A percentile compares a stretch with the other conserved stretches of the same genome.
Conservation (phyloP, 2,888 invertebrate genomes). For the Andrena haemorrhoa region DNA sequence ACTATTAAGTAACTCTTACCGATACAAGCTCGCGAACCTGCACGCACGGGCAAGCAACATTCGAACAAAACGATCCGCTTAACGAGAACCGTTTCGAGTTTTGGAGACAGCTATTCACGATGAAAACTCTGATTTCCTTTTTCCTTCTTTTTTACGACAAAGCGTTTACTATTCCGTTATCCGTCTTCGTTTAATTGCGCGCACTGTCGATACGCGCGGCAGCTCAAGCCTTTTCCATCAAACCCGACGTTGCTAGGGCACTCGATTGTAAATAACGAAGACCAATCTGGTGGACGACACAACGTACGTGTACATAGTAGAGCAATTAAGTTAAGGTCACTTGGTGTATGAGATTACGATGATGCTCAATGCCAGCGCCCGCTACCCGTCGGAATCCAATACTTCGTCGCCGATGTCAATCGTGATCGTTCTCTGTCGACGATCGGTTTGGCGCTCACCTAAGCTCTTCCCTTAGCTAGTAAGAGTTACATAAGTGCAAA, state of each 20-base stretch:
- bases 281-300: conserved; percentile 1
- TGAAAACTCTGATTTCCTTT: background rate
- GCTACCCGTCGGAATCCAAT: background rate
- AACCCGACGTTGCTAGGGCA: conserved; percentile 32
- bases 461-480: conserved; percentile 13
- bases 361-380: conserved; percentile 62
- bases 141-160: background rate
- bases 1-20: conserved; percentile 25
- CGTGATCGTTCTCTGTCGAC: conserved; percentile 6
- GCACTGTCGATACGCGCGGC: background rate
- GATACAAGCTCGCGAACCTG: background rate
- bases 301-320: conserved; percentile 58
- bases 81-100: background rate
- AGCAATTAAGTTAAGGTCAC: conserved; percentile 49
- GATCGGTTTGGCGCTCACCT: conserved; percentile 3
- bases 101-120: background rate
- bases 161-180: background rate
- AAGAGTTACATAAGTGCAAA: conserved; percentile 16
- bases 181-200: conserved; percentile 10
- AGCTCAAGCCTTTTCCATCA: conserved; percentile 49
- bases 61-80: conserved; percentile 30
- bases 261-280: conserved; percentile 31
- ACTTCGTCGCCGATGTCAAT: conserved; percentile 20
- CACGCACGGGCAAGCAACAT: background rate
- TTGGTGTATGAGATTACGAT: conserved; percentile 55